Percentiles rank a stretch among this genome's conserved stretches.
Conservation (phyloP, 2,888 invertebrate genomes). For the Torymus texanus region DNA sequence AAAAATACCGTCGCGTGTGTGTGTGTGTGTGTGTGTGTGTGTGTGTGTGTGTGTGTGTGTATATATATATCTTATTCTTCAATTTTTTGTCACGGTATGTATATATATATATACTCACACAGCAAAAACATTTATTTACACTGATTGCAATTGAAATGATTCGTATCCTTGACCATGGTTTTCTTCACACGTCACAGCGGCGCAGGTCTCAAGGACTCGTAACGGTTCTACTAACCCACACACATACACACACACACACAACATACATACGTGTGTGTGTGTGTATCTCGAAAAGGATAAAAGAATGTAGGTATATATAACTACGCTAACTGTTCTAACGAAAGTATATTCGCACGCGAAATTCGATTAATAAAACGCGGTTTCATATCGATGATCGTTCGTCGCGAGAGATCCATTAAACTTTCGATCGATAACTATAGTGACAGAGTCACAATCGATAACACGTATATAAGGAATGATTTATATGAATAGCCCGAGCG, state of each 20-base stretch:
- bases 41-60: too few relatives aligned
- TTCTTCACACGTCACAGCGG: conserved; percentile 14
- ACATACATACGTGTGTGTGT: too few relatives aligned
- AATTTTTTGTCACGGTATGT: neutral
- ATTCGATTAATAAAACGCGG: neutral
- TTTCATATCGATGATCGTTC: neutral
- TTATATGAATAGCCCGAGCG: conserved; percentile 27
- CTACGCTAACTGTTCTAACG: too few relatives aligned
- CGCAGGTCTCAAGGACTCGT: conserved; percentile 33
- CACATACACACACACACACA: too few relatives aligned
- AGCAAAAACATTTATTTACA: conserved; percentile 23
- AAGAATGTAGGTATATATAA: too few relatives aligned
- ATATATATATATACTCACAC: neutral
- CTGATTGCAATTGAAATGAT: conserved; percentile 39
- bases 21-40: too few relatives aligned
- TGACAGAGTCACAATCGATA: conserved; percentile 33
- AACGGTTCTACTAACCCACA: conserved; percentile 29
- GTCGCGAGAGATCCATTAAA: conserved; percentile 1
- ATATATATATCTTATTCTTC: too few relatives aligned
- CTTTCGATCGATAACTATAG: conserved; percentile 6
- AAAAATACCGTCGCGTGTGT: too few relatives aligned
- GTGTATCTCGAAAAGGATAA: too few relatives aligned
- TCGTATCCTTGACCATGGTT: conserved; percentile 29
- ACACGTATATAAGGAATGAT: conserved; percentile 25
- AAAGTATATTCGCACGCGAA: neutral